These are phyloP conservation scores for Drosophila mojavensis DNA, from an alignment of 1,140 invertebrate genomes.

Conservation along the genomic window DNA sequence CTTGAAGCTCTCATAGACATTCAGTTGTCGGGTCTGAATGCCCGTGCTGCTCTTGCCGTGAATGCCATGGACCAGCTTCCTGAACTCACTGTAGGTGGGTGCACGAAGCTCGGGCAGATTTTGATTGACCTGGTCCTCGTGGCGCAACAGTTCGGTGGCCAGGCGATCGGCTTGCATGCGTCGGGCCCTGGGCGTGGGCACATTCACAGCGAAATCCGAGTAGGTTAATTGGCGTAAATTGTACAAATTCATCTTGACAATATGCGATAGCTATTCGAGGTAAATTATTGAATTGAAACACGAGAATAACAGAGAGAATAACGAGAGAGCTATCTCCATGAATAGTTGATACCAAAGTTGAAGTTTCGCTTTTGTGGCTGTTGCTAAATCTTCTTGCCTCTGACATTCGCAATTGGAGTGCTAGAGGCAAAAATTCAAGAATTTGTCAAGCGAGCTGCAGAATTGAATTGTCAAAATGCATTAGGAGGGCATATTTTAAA, in stretches of 20 bases:
- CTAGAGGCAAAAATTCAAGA: background rate
- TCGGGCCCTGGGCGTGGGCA: background rate
- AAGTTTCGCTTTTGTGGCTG: background rate
- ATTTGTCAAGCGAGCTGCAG: background rate
- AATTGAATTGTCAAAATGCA: slow-evolving; percentile 1
- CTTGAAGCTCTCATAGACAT: slow-evolving; percentile 1
- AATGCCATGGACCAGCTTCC: slow-evolving; percentile 1
- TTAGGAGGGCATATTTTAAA: background rate
- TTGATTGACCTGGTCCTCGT: background rate
- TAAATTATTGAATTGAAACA: background rate
- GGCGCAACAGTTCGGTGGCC: slow-evolving; percentile 2
- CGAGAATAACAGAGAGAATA: background rate
- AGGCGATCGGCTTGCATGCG: background rate
- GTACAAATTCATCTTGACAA: background rate
- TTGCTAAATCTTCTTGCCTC: background rate
- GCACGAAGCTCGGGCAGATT: background rate
- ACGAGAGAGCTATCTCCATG: background rate
- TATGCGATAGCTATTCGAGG: background rate
- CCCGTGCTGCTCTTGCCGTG: background rate
- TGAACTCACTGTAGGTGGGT: slow-evolving; percentile 18
- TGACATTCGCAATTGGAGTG: background rate
- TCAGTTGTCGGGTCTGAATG: background rate
- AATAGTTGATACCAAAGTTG: background rate
- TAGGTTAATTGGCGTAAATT: background rate
- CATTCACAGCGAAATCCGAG: background rate